These are phyloP conservation scores for Marmota flaviventris DNA, from an alignment of 2,113 vertebrate species.

Conservation along the genomic window DNA sequence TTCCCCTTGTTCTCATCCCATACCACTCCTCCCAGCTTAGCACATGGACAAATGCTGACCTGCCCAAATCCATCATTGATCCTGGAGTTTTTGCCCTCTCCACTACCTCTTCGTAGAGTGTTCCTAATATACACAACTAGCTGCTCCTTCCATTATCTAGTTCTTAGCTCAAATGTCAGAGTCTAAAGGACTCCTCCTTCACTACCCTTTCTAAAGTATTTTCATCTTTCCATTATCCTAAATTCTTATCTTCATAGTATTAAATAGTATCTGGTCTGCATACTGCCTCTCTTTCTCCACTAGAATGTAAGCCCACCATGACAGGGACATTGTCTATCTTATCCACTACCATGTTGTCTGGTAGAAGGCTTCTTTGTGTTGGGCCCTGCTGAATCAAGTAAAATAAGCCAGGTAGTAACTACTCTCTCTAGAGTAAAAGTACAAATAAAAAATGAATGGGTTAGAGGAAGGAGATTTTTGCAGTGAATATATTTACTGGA, in stretches of 20 bases:
- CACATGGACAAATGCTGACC: too few relatives aligned
- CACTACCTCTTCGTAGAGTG: not conserved
- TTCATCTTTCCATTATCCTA: not conserved
- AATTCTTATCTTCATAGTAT: not conserved
- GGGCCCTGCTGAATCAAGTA: not conserved
- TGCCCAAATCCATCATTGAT: not conserved
- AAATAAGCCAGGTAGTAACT: not conserved
- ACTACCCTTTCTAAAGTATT: not conserved
- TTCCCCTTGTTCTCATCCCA: not conserved
- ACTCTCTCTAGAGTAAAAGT: not conserved
- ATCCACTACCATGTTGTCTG: not conserved
- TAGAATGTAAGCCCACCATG: not conserved
- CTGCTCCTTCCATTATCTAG: not conserved
- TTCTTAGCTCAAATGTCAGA: not conserved
- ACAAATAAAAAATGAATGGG: not conserved
- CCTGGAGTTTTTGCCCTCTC: not conserved
- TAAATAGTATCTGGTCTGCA: not conserved
- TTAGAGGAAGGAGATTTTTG: not conserved
- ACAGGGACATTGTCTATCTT: not conserved
- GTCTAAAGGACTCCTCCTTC: not conserved
- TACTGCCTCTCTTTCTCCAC: not conserved
- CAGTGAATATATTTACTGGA: not conserved
- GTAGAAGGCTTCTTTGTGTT: not conserved
- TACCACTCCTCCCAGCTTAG: not conserved
- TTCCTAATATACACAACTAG: not conserved